These are phyloP conservation scores for Hyperoplus lanceolatus DNA, from an alignment of 2,797 vertebrate genomes.

Conservation along the genomic window DNA sequence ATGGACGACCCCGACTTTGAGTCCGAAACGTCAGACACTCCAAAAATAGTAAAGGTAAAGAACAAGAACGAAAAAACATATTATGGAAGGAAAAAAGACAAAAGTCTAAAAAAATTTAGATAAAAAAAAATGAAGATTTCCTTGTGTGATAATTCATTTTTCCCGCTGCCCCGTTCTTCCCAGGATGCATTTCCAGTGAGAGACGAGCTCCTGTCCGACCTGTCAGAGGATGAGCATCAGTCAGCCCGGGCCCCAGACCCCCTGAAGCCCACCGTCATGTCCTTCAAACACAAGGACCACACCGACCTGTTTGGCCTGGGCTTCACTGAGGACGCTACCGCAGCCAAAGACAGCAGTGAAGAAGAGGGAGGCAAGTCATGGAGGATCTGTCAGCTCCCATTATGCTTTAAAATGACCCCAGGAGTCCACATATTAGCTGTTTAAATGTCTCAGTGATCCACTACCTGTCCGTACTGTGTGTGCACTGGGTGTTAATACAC, in stretches of 20 bases:
- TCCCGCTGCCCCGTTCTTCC: not conserved
- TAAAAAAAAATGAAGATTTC: not conserved
- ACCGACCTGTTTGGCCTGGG: constrained; percentile 94
- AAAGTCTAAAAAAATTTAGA: too few species aligned
- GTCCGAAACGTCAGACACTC: constrained; percentile 90
- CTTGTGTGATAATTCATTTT: not conserved
- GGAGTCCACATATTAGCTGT: too few species aligned
- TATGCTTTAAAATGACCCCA: too few species aligned
- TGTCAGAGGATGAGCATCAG: constrained; percentile 89
- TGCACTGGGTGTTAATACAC: too few species aligned
- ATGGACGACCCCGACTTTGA: constrained; percentile 99
- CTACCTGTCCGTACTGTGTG: too few species aligned
- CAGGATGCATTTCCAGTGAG: constrained; percentile 90
- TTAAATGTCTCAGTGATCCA: too few species aligned
- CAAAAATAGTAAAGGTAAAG: constrained; percentile 81
- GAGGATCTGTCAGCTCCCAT: not conserved
- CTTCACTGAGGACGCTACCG: constrained; percentile 83
- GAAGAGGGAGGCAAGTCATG: constrained; percentile 87
- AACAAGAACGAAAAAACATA: not conserved
- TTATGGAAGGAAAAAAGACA: too few species aligned
- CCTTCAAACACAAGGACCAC: constrained; percentile 90
- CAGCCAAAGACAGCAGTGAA: constrained; percentile 89
- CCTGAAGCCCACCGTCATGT: constrained; percentile 79
- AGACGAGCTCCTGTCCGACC: constrained; percentile 91
- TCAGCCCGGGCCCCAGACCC: constrained; percentile 75